Percentiles rank a stretch among this genome's conserved stretches.
phyloP scores from a whole-genome alignment of 2,797 vertebrate genomes.

The Syngnathus acus region DNA sequence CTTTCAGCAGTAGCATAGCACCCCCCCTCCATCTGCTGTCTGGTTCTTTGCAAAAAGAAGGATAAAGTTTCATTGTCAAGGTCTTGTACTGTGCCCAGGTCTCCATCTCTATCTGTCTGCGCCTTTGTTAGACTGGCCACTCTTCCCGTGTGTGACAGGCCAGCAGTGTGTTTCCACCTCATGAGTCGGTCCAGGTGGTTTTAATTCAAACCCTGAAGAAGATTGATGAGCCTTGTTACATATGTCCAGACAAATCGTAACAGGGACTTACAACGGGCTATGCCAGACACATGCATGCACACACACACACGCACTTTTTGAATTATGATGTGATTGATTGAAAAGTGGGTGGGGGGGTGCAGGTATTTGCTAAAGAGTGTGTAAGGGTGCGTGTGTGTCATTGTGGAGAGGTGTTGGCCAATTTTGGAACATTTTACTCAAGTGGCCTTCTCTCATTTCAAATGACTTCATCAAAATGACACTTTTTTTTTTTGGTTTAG shows the following conservation, averaged over 20 bases:
- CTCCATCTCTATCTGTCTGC: conserved; percentile 53
- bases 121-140: conserved; percentile 35
- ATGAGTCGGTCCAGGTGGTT: conserved; percentile 64
- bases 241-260: conserved; percentile 65
- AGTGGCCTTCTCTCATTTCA: conserved; percentile 2
- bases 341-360: conserved; percentile 24
- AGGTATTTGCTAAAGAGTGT: conserved; percentile 34
- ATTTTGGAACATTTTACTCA: conserved; percentile 12
- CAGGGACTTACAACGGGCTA: conserved; percentile 38
- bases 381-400: conserved; percentile 9
- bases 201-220: conserved; percentile 65
- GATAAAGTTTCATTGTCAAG: conserved; percentile 41
- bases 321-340: conserved; percentile 40
- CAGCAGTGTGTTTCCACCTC: conserved; percentile 57
- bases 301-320: conserved; percentile 16
- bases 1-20: no score
- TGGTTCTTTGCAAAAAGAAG: conserved; percentile 7
- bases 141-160: conserved; percentile 53
- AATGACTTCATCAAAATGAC: conserved; percentile 20
- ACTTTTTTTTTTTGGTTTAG: background rate
- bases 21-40: background rate
- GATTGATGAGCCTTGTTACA: conserved; percentile 73
- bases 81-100: conserved; percentile 24
- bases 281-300: conserved; percentile 30
- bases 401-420: background rate